Percentiles rank a stretch among this genome's conserved stretches.
phyloP scores from a whole-genome alignment of 2,797 vertebrate genomes.

The Garrulus glandarius region DNA sequence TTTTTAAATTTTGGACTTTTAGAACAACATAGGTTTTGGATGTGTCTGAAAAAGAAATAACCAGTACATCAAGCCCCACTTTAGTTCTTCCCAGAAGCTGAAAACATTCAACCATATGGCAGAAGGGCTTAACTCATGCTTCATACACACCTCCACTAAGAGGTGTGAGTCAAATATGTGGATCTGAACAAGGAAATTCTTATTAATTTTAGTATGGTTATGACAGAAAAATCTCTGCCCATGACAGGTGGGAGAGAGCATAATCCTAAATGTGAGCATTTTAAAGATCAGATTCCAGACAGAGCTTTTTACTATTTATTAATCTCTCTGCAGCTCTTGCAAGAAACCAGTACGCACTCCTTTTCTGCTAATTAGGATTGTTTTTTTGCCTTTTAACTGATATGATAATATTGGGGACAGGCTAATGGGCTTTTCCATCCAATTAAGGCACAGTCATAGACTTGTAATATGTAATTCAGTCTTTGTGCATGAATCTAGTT shows the following conservation, averaged over 20 bases:
- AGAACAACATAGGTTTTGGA: slow-evolving; percentile 68
- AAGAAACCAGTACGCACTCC: background rate
- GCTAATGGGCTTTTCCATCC: background rate
- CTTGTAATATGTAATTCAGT: background rate
- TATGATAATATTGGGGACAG: background rate
- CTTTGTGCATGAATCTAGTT: background rate
- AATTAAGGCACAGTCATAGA: background rate
- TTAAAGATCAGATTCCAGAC: background rate
- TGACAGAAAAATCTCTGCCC: background rate
- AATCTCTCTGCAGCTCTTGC: background rate
- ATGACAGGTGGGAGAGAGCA: background rate
- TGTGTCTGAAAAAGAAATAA: slow-evolving; percentile 48
- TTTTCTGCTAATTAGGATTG: background rate
- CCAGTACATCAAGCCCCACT: background rate
- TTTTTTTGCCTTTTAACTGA: background rate
- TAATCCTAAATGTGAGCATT: background rate
- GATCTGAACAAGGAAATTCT: background rate
- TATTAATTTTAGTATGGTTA: background rate
- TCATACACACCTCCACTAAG: background rate
- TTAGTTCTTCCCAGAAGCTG: background rate
- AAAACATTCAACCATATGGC: background rate
- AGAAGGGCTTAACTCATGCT: background rate
- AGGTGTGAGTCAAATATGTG: background rate
- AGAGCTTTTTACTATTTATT: background rate
- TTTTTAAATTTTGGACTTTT: slow-evolving; percentile 72